phyloP scores from a whole-genome alignment of 2,113 vertebrate genomes.

The Dermatemys mawii region DNA sequence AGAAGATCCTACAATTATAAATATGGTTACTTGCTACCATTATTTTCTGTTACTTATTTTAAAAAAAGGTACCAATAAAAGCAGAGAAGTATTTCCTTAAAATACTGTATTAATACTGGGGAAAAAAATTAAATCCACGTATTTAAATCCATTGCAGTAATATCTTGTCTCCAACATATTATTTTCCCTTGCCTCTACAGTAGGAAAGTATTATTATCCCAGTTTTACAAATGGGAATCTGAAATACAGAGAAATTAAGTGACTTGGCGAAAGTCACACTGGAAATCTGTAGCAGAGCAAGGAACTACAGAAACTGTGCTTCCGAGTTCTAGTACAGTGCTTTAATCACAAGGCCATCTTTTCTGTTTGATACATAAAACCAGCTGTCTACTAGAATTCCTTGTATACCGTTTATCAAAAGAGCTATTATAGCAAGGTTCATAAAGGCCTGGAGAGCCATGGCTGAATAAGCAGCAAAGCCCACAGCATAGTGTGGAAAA shows the following conservation, averaged over 20 bases:
- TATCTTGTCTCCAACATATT: background rate
- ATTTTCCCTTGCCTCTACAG: background rate
- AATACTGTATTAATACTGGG: background rate
- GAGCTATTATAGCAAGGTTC: background rate
- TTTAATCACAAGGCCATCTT: background rate
- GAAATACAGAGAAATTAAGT: background rate
- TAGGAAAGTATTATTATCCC: background rate
- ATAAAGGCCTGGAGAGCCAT: too few species aligned
- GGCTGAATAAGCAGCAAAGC: background rate
- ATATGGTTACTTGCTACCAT: background rate
- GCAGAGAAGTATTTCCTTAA: fast-evolving
- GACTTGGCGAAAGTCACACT: fast-evolving
- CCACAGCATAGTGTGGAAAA: background rate
- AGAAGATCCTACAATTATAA: background rate
- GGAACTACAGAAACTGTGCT: background rate
- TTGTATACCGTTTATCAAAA: background rate
- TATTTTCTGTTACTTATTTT: background rate
- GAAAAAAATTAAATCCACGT: background rate
- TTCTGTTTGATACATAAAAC: background rate
- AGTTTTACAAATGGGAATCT: background rate
- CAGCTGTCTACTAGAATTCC: background rate
- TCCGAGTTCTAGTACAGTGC: background rate
- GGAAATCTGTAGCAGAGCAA: background rate
- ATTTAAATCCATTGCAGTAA: background rate
- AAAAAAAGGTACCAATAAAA: conserved; percentile 17